Base-by-base conservation (phyloP, 2,797 vertebrate genomes). In the Rhadinocentrus ornatus region DNA sequence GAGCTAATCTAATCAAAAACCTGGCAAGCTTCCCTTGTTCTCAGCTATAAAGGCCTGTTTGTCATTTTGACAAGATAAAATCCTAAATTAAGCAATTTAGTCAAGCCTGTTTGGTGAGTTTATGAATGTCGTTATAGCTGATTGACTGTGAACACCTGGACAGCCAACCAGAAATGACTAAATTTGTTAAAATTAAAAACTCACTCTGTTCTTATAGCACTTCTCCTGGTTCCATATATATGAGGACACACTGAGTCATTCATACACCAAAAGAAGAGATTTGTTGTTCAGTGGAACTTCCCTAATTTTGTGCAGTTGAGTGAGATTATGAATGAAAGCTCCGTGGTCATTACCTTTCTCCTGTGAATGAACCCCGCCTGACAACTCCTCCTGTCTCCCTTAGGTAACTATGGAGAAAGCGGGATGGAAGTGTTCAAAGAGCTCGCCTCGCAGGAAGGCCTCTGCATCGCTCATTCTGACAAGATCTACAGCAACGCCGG, bases 401-500 rank as follows among this genome's bases (percentile, higher is more conserved):
- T 92, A 99, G 98, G 97, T 73, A 99, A 98, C 92, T 99, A 99
- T 7, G 98, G 98, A 0, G 98, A 99, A 89, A 99, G 98, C 13
- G 97, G 97, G 75, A 99, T 99, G 97, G 98, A 99, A 31, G 97
- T 97, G 48, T 99, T 99, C 90, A 99, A 97, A 87, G 98, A 99
- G 88, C 78, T 99, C 60, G 97, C 96, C 62, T 93, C 97, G 4
- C 96, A 97, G 88, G 97, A 98, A 56, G 97, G 97, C 44, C 95
- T 99, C 71, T 99, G 98, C 86, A 95, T 99, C 71, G 97, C 98
- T 66, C 96, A 98, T 71, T 98, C 97, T 6, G 98, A 99, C 93
- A 99, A 99, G 90, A 99, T 99, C 94, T 99, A 99, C 94, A 99
- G 98, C 92, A 99, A 99, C 0, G 97, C 98, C 0, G 98, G 97